Evolutionary conservation across 35 echinoderm and acorn worm genomes (phyloP).

Genomic region (Ophioderma brevispina): DNA sequence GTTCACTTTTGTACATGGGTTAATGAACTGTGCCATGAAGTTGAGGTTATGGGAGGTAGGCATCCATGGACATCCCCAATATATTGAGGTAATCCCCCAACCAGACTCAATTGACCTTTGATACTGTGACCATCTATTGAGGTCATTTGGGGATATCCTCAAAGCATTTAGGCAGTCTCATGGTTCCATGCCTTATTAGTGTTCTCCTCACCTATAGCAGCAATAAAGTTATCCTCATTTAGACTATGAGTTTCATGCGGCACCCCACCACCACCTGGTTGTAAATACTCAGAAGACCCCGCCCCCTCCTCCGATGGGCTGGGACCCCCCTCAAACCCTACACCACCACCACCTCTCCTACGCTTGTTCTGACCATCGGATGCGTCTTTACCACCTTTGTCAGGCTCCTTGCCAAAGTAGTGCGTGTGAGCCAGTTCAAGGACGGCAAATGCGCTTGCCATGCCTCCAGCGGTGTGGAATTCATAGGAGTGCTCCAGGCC

Average conservation of each 20-base stretch:
- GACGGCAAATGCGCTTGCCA: conserved; percentile 93
- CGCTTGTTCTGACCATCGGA: conserved; percentile 8
- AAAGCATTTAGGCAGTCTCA: too few relatives aligned
- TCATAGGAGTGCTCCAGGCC: conserved; percentile 93
- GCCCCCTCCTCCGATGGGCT: not conserved
- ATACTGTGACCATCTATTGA: too few relatives aligned
- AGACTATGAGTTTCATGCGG: conserved; percentile 72
- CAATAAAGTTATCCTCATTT: conserved; percentile 91
- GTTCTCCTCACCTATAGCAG: conserved; percentile 82
- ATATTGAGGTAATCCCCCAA: too few relatives aligned
- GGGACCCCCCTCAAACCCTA: conserved; percentile 24
- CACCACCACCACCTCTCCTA: conserved; percentile 32
- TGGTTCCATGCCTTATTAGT: not conserved
- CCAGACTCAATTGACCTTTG: too few relatives aligned
- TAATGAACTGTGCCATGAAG: too few relatives aligned
- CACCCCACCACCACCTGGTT: conserved; percentile 52
- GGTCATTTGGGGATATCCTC: too few relatives aligned
- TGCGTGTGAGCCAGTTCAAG: conserved; percentile 95
- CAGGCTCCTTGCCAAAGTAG: conserved; percentile 98
- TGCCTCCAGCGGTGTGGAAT: conserved; percentile 77
- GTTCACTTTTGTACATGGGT: too few relatives aligned
- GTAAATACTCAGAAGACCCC: conserved; percentile 22
- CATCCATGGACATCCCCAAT: too few relatives aligned
- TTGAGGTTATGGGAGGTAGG: too few relatives aligned
- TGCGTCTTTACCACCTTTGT: conserved; percentile 30